Conservation (phyloP, 2,888 invertebrate genomes). For the Callyntrura guangdongensis region DNA sequence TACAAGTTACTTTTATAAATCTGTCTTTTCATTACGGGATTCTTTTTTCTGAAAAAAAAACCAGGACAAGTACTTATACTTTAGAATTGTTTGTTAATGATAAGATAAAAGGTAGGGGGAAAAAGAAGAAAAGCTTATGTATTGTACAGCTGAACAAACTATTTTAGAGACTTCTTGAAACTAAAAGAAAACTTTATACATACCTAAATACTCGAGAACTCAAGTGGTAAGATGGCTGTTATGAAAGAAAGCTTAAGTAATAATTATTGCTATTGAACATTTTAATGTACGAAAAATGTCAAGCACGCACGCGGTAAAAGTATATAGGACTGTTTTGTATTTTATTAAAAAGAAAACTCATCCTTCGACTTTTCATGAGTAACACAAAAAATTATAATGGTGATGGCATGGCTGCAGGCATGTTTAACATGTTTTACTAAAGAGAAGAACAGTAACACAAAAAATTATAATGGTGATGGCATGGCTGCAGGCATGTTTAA, state of each 20-base stretch:
- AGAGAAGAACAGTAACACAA: no score
- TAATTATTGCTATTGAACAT: slow-evolving; percentile 4
- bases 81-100: not conserved
- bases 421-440: no score
- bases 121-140: not conserved
- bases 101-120: not conserved
- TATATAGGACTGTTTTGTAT: no score
- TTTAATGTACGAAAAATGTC: not conserved
- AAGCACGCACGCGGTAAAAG: no score
- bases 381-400: no score
- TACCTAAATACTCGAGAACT: not conserved
- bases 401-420: no score
- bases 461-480: no score
- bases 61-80: not conserved
- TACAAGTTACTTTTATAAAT: not conserved
- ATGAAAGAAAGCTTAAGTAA: not conserved
- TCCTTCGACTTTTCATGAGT: no score
- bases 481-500: no score
- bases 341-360: no score
- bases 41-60: not conserved
- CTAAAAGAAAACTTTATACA: not conserved
- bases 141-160: not conserved
- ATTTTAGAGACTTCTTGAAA: not conserved
- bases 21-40: not conserved
- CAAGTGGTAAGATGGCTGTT: not conserved